A percentile compares a stretch with the other conserved stretches of the same genome.
phyloP scores from a whole-genome alignment of 2,888 invertebrate genomes.

The Phlogophora meticulosa region DNA sequence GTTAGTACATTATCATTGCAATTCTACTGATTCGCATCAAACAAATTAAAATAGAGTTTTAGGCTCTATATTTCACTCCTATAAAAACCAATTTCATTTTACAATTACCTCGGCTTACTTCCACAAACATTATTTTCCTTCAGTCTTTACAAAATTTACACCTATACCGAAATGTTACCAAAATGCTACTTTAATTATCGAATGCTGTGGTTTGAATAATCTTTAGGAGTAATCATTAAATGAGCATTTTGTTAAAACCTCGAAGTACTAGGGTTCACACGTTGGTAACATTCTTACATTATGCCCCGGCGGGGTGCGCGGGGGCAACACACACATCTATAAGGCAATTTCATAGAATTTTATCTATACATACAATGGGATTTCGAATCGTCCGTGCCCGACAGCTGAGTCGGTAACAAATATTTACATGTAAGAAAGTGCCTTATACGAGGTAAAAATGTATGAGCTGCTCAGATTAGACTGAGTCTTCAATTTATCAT shows the following conservation, averaged over 20 bases:
- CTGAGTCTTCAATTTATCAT: slow-evolving; percentile 46
- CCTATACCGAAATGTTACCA: slow-evolving; percentile 52
- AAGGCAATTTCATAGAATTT: slow-evolving; percentile 82
- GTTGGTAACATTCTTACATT: slow-evolving; percentile 74
- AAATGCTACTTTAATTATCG: slow-evolving; percentile 42
- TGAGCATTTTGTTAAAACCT: slow-evolving; percentile 53
- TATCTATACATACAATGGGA: slow-evolving; percentile 69
- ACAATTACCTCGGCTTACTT: slow-evolving; percentile 68
- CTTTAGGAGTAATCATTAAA: slow-evolving; percentile 33
- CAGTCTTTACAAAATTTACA: slow-evolving; percentile 81
- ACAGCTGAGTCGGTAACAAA: slow-evolving; percentile 59
- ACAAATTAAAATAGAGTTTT: slow-evolving; percentile 60
- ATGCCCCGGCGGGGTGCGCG: slow-evolving; percentile 54
- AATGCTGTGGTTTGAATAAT: slow-evolving; percentile 27
- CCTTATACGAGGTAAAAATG: slow-evolving; percentile 69
- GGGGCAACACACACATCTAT: slow-evolving; percentile 74
- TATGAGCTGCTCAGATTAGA: slow-evolving; percentile 69
- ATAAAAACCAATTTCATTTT: slow-evolving; percentile 74
- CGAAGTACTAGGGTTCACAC: slow-evolving; percentile 58
- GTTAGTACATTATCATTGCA: slow-evolving; percentile 2
- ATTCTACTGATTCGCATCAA: slow-evolving; percentile 51
- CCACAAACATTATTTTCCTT: slow-evolving; percentile 73
- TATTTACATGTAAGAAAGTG: slow-evolving; percentile 69
- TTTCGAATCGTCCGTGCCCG: slow-evolving; percentile 60
- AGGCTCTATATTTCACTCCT: slow-evolving; percentile 69